Percentiles rank a stretch among this genome's conserved stretches.
These are phyloP conservation scores for Drosophila mulleri DNA, from an alignment of 2,888 invertebrate species.

Conservation along the genomic window DNA sequence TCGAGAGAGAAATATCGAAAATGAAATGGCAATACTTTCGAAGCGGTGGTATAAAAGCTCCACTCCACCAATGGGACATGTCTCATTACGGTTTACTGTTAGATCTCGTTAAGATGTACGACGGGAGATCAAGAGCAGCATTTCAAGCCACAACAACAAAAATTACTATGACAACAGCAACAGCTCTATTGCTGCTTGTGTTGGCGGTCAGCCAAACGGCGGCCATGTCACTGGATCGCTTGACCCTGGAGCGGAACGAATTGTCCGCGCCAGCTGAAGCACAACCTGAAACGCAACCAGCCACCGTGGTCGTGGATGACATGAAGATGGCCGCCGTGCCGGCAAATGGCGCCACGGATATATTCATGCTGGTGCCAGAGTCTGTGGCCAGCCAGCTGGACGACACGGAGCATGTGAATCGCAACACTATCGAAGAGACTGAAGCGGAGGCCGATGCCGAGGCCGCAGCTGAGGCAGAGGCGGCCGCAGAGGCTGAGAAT, in stretches of 20 bases:
- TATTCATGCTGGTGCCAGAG: constrained; percentile 78
- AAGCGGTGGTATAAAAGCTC: constrained; percentile 84
- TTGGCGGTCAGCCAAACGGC: constrained; percentile 46
- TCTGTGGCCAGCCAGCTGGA: constrained; percentile 64
- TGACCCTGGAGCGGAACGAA: constrained; percentile 73
- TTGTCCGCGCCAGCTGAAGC: constrained; percentile 39
- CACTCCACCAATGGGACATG: constrained; percentile 83
- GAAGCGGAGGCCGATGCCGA: constrained; percentile 15
- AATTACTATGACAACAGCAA: constrained; percentile 14
- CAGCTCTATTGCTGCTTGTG: constrained; percentile 28
- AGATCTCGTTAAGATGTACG: constrained; percentile 85
- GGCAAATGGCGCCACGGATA: constrained; percentile 65
- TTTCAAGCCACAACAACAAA: constrained; percentile 29
- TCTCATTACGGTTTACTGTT: constrained; percentile 85
- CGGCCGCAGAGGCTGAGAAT: constrained; percentile 31
- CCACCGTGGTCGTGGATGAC: constrained; percentile 72
- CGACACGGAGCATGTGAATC: constrained; percentile 66
- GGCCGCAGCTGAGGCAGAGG: not conserved
- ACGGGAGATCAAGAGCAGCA: constrained; percentile 73
- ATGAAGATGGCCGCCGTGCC: constrained; percentile 71
- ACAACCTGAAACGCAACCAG: constrained; percentile 17
- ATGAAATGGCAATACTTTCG: constrained; percentile 83
- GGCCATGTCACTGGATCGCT: constrained; percentile 79
- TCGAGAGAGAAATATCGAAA: constrained; percentile 74
- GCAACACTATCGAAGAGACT: constrained; percentile 60